phyloP scores from a whole-genome alignment of 1,140 invertebrate species.

The Conus ventricosus region DNA sequence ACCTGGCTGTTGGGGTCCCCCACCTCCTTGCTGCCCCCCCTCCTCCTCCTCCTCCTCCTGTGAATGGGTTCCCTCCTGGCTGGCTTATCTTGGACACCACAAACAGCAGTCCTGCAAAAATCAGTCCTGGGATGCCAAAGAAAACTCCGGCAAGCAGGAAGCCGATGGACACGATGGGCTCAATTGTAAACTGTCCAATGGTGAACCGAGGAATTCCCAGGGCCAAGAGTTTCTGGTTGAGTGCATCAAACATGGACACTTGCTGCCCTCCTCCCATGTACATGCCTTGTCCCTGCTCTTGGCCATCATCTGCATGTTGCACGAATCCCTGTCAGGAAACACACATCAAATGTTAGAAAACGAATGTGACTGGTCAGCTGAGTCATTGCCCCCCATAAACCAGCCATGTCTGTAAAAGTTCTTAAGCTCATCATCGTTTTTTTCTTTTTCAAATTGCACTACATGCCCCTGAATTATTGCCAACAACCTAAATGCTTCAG shows the following conservation, averaged over 20 bases:
- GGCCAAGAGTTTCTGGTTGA: conserved; percentile 59
- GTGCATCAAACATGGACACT: conserved; percentile 56
- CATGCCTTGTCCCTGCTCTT: conserved; percentile 16
- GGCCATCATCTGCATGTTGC: conserved; percentile 45
- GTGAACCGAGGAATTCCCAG: conserved; percentile 58
- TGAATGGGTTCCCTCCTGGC: conserved; percentile 38
- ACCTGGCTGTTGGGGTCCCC: background rate
- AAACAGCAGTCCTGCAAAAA: conserved; percentile 61
- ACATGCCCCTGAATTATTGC: too few relatives aligned
- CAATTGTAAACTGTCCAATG: conserved; percentile 54
- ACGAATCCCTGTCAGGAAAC: conserved; percentile 41
- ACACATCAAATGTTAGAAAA: background rate
- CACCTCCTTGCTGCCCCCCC: conserved; percentile 23
- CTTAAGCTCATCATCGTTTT: too few relatives aligned
- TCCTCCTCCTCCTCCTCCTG: conserved; percentile 38
- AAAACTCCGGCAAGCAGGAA: conserved; percentile 58
- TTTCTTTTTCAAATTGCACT: too few relatives aligned
- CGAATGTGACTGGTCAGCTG: too few relatives aligned
- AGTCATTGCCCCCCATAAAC: too few relatives aligned
- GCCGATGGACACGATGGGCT: conserved; percentile 61
- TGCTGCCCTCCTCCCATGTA: conserved; percentile 39
- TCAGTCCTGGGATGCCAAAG: conserved; percentile 59
- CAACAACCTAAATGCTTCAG: too few relatives aligned
- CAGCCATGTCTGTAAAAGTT: too few relatives aligned
- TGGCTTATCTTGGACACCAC: conserved; percentile 54